Percentiles rank a stretch among this genome's conserved stretches.
Evolutionary conservation across 92 coral and sea anemone genomes (phyloP).

Genomic region (Parazoanthus swiftii): DNA sequence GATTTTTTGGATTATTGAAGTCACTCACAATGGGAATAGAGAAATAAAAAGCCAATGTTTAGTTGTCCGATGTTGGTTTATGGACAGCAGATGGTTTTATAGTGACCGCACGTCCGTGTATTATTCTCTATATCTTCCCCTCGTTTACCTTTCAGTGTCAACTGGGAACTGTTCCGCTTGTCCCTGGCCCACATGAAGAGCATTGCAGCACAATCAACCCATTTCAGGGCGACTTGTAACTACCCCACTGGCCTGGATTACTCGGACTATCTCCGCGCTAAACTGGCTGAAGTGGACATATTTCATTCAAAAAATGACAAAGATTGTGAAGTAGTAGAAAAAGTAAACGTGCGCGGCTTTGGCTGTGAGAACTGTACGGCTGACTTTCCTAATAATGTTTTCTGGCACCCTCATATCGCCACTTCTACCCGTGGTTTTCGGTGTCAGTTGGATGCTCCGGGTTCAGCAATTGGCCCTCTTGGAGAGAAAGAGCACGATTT

Average conservation of each 20-base stretch:
- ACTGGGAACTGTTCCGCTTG: not conserved
- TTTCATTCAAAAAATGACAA: not conserved
- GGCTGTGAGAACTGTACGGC: not conserved
- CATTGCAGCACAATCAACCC: not conserved
- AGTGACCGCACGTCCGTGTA: too few species aligned
- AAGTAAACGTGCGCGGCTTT: not conserved
- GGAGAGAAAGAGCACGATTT: not conserved
- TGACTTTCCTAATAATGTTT: constrained; percentile 8
- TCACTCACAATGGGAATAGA: too few species aligned
- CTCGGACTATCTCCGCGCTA: constrained; percentile 8
- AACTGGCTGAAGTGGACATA: not conserved
- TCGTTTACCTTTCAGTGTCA: not conserved
- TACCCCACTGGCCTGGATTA: not conserved
- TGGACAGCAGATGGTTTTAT: too few species aligned
- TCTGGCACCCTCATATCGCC: constrained; percentile 8
- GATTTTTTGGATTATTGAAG: too few species aligned
- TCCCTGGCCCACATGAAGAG: not conserved
- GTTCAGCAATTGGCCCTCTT: not conserved
- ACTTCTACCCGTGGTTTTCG: not conserved
- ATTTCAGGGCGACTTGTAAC: constrained; percentile 14
- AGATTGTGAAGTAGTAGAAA: not conserved
- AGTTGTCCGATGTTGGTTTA: too few species aligned
- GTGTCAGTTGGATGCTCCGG: not conserved
- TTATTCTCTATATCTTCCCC: too few species aligned
- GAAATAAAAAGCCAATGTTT: too few species aligned